phyloP scores from a whole-genome alignment of 2,797 vertebrate genomes.

The Carduelis carduelis region DNA sequence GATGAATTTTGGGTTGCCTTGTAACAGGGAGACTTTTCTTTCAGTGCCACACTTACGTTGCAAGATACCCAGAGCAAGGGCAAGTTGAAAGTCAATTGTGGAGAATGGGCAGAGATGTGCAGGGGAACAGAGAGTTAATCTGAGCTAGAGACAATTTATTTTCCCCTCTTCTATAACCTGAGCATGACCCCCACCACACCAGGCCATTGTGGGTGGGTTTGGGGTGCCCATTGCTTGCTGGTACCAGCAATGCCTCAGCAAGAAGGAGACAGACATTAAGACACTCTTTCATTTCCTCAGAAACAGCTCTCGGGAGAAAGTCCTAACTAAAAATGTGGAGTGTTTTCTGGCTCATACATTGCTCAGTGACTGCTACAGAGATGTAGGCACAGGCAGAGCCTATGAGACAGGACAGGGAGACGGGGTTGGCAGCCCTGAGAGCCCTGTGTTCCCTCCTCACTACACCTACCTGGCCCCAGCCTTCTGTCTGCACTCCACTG shows the following conservation, averaged over 20 bases:
- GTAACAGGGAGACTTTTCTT: neutral
- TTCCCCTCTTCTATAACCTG: neutral
- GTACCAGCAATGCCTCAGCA: neutral
- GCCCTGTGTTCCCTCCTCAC: neutral
- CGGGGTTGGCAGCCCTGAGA: rapidly evolving
- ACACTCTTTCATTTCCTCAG: neutral
- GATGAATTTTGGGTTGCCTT: neutral
- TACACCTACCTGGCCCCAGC: neutral
- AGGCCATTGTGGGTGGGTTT: neutral
- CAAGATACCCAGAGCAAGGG: neutral
- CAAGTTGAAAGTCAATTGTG: neutral
- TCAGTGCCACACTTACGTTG: rapidly evolving
- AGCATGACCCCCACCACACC: neutral
- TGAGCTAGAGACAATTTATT: neutral
- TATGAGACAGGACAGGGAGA: neutral
- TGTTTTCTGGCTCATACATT: neutral
- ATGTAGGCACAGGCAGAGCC: neutral
- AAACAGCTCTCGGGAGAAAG: neutral
- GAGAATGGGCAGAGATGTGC: neutral
- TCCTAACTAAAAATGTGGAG: neutral
- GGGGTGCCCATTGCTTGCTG: rapidly evolving
- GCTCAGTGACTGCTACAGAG: neutral
- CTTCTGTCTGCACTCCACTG: neutral
- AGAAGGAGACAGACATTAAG: neutral
- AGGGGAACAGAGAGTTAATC: neutral